Percentiles rank a stretch among this genome's conserved stretches.
Conservation (phyloP, 2,113 vertebrate genomes). For the Theristicus caerulescens region DNA sequence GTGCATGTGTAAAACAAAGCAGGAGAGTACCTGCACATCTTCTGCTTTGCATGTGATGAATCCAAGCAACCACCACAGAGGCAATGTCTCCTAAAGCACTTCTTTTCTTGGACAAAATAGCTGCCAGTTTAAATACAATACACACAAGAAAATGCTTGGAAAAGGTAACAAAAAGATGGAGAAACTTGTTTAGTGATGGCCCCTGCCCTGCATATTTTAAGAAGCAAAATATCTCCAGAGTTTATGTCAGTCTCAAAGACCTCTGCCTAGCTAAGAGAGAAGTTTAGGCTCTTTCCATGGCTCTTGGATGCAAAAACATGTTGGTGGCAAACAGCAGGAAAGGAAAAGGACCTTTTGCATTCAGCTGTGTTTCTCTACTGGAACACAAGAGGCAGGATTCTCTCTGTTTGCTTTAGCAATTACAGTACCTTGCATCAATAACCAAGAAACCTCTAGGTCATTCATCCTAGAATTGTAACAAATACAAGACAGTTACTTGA, state of each 20-base stretch:
- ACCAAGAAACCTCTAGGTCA: background rate
- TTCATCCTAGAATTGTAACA: background rate
- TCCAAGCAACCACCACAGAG: conserved; percentile 7
- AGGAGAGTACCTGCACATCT: background rate
- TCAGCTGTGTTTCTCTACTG: background rate
- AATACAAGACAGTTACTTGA: background rate
- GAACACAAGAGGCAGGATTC: background rate
- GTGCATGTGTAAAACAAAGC: background rate
- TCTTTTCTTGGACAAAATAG: conserved; percentile 28
- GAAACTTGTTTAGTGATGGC: background rate
- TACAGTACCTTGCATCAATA: background rate
- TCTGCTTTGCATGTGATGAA: background rate
- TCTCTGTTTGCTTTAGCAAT: background rate
- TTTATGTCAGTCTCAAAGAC: background rate
- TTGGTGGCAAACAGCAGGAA: background rate
- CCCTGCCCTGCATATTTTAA: background rate
- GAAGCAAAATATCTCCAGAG: background rate
- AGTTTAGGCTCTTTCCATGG: background rate
- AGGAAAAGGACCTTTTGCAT: background rate
- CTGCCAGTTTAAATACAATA: background rate
- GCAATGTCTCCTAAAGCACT: background rate
- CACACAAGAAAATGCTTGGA: background rate
- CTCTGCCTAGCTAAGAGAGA: background rate
- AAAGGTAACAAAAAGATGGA: background rate
- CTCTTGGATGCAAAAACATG: background rate